A percentile compares a stretch with the other conserved stretches of the same genome.
These are phyloP conservation scores for Stictocephala bisonia DNA, from an alignment of 2,888 invertebrate genomes.

Conservation along the genomic window DNA sequence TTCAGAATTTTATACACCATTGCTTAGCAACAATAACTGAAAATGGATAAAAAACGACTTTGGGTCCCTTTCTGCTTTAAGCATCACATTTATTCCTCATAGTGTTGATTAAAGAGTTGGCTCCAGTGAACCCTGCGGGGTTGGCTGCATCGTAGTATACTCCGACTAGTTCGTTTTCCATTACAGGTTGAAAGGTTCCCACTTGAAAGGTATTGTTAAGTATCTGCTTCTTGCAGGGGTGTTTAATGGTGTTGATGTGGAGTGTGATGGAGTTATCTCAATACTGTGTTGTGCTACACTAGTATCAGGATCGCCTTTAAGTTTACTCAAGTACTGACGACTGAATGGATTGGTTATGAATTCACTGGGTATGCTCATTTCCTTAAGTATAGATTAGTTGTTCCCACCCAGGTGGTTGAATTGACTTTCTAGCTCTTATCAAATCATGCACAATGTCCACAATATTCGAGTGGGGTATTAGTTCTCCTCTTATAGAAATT, in stretches of 20 bases:
- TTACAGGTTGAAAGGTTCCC: neutral
- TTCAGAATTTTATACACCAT: no score
- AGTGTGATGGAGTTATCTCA: no score
- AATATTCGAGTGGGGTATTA: neutral
- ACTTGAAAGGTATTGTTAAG: no score
- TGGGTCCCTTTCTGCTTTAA: no score
- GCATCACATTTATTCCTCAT: no score
- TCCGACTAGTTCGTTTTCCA: neutral
- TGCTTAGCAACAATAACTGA: no score
- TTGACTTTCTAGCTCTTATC: neutral
- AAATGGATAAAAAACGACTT: no score
- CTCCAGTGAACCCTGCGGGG: neutral
- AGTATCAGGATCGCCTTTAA: no score
- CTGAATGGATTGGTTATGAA: slow-evolving; percentile 21
- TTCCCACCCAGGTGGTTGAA: neutral
- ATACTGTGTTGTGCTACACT: no score
- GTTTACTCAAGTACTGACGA: neutral
- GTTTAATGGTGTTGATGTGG: no score
- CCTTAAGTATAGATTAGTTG: neutral
- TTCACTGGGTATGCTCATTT: neutral
- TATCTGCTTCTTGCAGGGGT: no score
- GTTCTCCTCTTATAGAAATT: neutral
- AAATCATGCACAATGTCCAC: neutral
- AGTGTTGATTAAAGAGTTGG: no score
- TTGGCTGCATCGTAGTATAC: neutral